A percentile compares a stretch with the other conserved stretches of the same genome.
Evolutionary conservation across 1,140 invertebrate genomes (phyloP).

Genomic region (Hyposmocoma kahamanoa): DNA sequence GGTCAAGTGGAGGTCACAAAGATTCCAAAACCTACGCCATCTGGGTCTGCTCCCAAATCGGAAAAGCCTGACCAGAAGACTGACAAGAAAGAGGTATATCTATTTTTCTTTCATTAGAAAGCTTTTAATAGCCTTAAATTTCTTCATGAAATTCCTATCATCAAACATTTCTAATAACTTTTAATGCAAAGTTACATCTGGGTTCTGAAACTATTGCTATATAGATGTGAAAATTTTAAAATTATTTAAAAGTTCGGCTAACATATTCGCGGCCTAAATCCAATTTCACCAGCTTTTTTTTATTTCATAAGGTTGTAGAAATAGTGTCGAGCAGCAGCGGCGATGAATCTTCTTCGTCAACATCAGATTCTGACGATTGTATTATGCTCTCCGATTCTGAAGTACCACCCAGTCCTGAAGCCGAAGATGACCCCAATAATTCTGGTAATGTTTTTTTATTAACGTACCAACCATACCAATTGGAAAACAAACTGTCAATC

Average conservation of each 20-base stretch:
- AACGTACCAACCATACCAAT: no score
- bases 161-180: no score
- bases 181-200: no score
- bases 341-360: conserved; percentile 64
- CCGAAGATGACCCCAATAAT: conserved; percentile 77
- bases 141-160: no score
- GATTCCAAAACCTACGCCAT: conserved; percentile 60
- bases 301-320: conserved; percentile 75
- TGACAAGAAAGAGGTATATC: conserved; percentile 53
- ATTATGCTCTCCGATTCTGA: conserved; percentile 85
- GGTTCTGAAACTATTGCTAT: no score
- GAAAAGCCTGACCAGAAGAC: conserved; percentile 41
- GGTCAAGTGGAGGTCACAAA: conserved; percentile 58
- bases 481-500: no score
- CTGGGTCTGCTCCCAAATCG: conserved; percentile 42
- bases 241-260: no score
- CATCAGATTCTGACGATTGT: conserved; percentile 85
- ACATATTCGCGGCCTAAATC: no score
- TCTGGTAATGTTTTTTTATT: no score
- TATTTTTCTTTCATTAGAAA: neutral
- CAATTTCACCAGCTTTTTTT: no score
- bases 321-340: conserved; percentile 80
- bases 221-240: no score
- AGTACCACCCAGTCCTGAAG: conserved; percentile 74
- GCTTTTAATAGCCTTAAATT: no score